Evolutionary conservation across 2,797 vertebrate species (phyloP), one percentile per base, ranked within the genome.

Genomic region (Natrix natrix): DNA sequence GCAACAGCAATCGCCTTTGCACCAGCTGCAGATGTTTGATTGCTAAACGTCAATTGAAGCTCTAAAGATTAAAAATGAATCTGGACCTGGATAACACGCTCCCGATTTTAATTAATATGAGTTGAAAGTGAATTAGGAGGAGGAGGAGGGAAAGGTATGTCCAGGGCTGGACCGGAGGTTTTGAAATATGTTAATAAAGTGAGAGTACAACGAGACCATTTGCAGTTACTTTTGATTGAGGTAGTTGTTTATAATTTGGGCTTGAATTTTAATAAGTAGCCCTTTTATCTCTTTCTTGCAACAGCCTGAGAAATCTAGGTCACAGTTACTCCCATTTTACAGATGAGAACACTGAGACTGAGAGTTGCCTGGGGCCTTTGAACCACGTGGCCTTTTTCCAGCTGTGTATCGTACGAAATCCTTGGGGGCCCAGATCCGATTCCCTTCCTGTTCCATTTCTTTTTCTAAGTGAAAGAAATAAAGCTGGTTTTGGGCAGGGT

Each of bases 281-380:
- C 74, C 12, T 61, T 83, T 91, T 1, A 55, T 43, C 87, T 86
- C 24, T 5, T 20, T 43, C 56, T 83, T 87, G 54, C 92, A 54
- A 57, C 60, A 37, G 37, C 57, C 87, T 55, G 87, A 89, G 59
- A 91, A 89, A 89, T 24, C 52, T 86, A 89, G 87, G 90, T 32
- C 90, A 55, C 24, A n/a, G 37, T 88, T 59, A 26, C 61, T 54
- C 86, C 92, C 89, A 91, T 74, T 91, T 93, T 43, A 54, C n/a
- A 56, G 87, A 56, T 86, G 86, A 87, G 63, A 88, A 93, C 3
- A 61, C n/a, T 26, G 57, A 61, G 57, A 88, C 28, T 91, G 87
- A 32, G 4, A 83, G 26, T 24, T 57, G 83, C 92, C 60, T 3
- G 1, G 14, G 52, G 66, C 7, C 14, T 17, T 20, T 43, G n/a